Percentiles rank a stretch among this genome's conserved stretches.
Conservation (phyloP, 2,797 vertebrate genomes). For the Pipistrellus pygmaeus region DNA sequence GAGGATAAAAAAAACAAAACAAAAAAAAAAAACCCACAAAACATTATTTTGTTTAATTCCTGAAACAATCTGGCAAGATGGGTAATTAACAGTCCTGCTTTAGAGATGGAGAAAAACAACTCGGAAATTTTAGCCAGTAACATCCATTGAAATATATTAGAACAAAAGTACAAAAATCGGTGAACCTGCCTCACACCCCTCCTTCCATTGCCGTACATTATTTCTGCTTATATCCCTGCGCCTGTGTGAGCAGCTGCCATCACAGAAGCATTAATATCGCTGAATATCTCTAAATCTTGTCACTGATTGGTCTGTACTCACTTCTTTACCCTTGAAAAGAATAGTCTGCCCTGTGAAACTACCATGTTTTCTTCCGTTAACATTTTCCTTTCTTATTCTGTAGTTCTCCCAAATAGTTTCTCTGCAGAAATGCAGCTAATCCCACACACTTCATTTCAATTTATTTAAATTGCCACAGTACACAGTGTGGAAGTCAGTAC, state of each 20-base stretch:
- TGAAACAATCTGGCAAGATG: background rate
- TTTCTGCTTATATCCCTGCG: background rate
- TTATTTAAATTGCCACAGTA: background rate
- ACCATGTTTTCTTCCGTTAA: background rate
- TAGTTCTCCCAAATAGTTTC: background rate
- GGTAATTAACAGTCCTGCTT: background rate
- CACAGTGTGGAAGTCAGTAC: fast-evolving
- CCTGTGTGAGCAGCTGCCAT: background rate
- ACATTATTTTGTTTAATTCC: background rate
- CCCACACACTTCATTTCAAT: background rate
- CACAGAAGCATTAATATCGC: background rate
- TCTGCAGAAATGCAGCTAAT: background rate
- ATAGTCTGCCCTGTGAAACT: background rate
- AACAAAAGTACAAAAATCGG: background rate
- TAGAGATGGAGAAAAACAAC: background rate
- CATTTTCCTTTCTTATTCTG: background rate
- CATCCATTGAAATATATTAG: background rate
- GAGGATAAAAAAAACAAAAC: too few species aligned
- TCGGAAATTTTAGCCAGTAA: background rate
- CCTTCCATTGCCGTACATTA: background rate
- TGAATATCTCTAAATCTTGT: background rate
- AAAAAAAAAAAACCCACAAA: too few species aligned
- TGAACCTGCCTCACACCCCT: background rate
- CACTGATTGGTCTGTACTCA: background rate
- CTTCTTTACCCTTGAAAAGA: slow-evolving; percentile 19